Evolutionary conservation across 2,113 vertebrate genomes (phyloP), one percentile per base, ranked within the genome.

Genomic region (Prietella phreatophila): DNA sequence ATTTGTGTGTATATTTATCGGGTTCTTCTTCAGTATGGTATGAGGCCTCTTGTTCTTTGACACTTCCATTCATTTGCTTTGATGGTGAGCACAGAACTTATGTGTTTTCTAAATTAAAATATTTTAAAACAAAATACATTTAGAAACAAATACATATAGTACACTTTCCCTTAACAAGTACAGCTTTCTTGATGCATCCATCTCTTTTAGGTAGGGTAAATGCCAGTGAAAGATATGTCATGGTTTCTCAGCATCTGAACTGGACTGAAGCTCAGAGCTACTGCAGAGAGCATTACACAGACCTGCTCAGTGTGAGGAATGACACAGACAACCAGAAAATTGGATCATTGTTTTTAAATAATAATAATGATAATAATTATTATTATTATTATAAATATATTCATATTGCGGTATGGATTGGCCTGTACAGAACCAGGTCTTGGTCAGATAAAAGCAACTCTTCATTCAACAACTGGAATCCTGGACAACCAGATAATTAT

Each of bases 381-480:
- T 1, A 73, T 73, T 39, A 42, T 42, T 0, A 39, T 4, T 4
- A 42, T 42, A 4, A 0, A 82, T 2, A 22, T 65, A 14, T 36
- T 85, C 0, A 19, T 55, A 2, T n/a, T 82, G 7, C 47, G 8
- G 14, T 47, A 9, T 89, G 88, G 88, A 84, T 89, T 17, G 88
- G 88, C 30, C 60, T 89, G 65, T 87, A 85, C 56, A 89, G 25
- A 87, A 55, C 17, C 39, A 84, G 50, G n/a, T 71, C 61, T 61
- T 89, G 85, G 88, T 86, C 88, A 76, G 86, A 87, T 82, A 58
- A 85, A 78, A 89, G 89, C 47, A 76, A 85, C 56, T 86, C 88
- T 25, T 69, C 81, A 20, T 89, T 89, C 2, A 86, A 1, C 39
- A 17, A 89, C 71, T 89, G 88, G 88, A 33, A 15, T 0, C 5